Evolutionary conservation across 2,113 vertebrate genomes (phyloP), one percentile per base, ranked within the genome.

Genomic region (Morone saxatilis): DNA sequence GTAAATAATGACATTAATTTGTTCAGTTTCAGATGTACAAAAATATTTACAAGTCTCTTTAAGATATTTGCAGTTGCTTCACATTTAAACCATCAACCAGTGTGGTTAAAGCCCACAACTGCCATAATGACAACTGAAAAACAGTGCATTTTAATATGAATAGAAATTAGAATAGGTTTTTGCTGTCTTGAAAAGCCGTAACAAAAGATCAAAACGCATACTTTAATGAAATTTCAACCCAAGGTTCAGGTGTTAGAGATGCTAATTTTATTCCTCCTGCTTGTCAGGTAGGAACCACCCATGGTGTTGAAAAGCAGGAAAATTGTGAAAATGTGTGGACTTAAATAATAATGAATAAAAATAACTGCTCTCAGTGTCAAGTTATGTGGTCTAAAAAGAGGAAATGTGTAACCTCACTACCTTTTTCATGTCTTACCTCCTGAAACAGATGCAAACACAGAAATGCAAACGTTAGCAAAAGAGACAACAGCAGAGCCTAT

Each of bases 281-380:
- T n/a, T 25, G 68, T 57, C 66, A 76, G 48, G 54, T 2, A 47
- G 38, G 7, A 85, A 50, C 3, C 22, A 54, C 43, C 66, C 53
- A 31, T 19, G 41, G 59, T 22, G 65, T 9, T 69, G 16, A 80
- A 54, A 74, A 57, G 69, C n/a, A 61, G 10, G 25, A 20, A 59
- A 45, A 25, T 25, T 72, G 20, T 74, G 19, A 73, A 31, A 75
- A 60, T 59, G 61, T 31, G 68, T 54, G 1, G 51, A 47, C 8
- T 59, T 76, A 54, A 76, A 79, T 70, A 71, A 54, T 66, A 1
- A 25, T 25, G 20, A 81, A 74, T 36, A 57, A 47, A 73, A 47
- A 54, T 36, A 73, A 10, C 38, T 47, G 7, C 22, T 31, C 8
- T 61, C 22, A 40, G 56, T 31, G 47, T 54, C 17, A 68, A 60